A percentile compares a stretch with the other conserved stretches of the same genome.
phyloP scores from a whole-genome alignment of 2,797 vertebrate genomes.

The Cuniculus paca region DNA sequence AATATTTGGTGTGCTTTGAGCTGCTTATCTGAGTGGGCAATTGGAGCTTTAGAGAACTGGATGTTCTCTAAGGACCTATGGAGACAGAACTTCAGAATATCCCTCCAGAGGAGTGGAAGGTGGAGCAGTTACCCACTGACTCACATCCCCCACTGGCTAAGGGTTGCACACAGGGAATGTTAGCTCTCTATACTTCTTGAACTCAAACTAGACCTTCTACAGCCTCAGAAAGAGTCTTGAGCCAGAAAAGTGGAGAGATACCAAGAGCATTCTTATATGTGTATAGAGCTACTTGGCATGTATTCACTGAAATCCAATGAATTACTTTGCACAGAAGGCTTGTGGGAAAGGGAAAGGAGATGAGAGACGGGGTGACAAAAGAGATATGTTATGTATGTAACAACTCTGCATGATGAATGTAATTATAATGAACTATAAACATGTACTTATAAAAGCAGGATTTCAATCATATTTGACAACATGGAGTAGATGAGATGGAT shows the following conservation, averaged over 20 bases:
- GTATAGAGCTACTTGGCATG: neutral
- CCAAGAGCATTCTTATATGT: neutral
- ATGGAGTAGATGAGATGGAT: neutral
- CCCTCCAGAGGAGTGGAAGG: neutral
- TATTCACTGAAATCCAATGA: neutral
- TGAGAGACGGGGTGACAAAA: neutral
- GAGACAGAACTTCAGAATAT: neutral
- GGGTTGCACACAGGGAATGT: neutral
- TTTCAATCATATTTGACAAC: neutral
- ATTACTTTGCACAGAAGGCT: neutral
- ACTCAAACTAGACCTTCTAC: neutral
- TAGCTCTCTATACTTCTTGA: neutral
- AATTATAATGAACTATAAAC: neutral
- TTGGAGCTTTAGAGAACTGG: neutral
- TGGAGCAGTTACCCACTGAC: neutral
- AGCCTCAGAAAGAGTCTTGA: too few species aligned
- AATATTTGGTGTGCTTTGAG: neutral
- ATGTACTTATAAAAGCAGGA: neutral
- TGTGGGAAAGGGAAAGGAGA: neutral
- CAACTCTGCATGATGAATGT: neutral
- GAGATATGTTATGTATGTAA: neutral
- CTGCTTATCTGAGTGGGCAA: neutral
- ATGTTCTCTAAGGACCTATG: neutral
- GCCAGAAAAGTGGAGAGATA: neutral
- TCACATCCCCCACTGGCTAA: neutral